Evolutionary conservation across 2,888 invertebrate genomes (phyloP).

Genomic region (Scaeva pyrastri): DNA sequence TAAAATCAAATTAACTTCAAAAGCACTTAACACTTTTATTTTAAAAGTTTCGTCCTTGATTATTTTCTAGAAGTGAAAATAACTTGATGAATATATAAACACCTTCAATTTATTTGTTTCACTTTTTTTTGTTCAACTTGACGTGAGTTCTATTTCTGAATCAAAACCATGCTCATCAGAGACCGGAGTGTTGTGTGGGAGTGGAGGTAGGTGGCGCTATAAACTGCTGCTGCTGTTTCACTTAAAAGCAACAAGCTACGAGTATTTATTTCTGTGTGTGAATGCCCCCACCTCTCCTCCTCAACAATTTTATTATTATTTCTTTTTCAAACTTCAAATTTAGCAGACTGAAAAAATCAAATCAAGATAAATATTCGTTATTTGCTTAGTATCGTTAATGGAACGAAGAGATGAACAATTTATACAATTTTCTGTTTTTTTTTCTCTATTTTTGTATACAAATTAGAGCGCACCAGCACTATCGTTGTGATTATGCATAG

Average conservation of each 20-base stretch:
- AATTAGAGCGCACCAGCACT: not conserved
- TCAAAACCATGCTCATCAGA: not conserved
- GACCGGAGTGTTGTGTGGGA: not conserved
- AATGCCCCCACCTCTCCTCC: too few species aligned
- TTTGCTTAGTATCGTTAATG: constrained; percentile 54
- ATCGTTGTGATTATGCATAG: not conserved
- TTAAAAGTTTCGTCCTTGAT: too few species aligned
- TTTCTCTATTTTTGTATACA: not conserved
- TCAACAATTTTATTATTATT: not conserved
- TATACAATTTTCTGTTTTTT: constrained; percentile 57
- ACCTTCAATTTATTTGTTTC: too few species aligned
- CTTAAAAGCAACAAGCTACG: not conserved
- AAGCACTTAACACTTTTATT: too few species aligned
- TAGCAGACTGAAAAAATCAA: constrained; percentile 53
- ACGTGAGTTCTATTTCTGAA: not conserved
- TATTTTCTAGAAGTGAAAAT: too few species aligned
- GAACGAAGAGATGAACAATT: constrained; percentile 41
- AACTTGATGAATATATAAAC: too few species aligned
- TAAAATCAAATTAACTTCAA: too few species aligned
- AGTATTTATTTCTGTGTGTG: not conserved
- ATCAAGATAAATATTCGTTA: constrained; percentile 55
- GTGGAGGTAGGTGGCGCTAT: too few species aligned
- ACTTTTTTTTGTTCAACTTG: not conserved
- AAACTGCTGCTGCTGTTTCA: not conserved
- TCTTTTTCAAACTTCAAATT: not conserved